phyloP scores from a whole-genome alignment of 2,113 vertebrate genomes.

The Phrynosoma platyrhinos region DNA sequence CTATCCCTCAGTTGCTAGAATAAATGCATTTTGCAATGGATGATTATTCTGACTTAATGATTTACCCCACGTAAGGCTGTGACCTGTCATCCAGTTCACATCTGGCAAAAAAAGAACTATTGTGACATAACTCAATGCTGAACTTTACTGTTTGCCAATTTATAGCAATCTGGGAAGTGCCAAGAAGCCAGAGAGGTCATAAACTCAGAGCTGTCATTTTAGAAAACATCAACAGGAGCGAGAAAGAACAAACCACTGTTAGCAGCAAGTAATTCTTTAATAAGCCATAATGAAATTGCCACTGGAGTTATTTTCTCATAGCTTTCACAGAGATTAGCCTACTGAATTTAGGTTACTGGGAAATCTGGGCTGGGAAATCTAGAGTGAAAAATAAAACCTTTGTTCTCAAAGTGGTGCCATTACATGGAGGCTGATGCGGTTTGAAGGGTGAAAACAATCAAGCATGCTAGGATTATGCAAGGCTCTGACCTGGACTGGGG shows the following conservation, averaged over 20 bases:
- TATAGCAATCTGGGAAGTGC: constrained; percentile 43
- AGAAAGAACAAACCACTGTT: constrained; percentile 55
- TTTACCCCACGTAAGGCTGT: too few species aligned
- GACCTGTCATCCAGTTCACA: too few species aligned
- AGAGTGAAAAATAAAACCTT: not conserved
- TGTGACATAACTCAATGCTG: too few species aligned
- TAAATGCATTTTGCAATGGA: too few species aligned
- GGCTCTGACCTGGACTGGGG: too few species aligned
- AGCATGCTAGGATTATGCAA: not conserved
- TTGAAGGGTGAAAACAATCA: not conserved
- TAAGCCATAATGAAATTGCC: constrained; percentile 25
- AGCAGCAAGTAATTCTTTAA: constrained; percentile 50
- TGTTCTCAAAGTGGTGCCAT: not conserved
- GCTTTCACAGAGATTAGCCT: not conserved
- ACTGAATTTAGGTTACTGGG: not conserved
- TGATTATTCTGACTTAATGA: too few species aligned
- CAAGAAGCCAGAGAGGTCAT: constrained; percentile 58
- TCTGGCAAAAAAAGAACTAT: too few species aligned
- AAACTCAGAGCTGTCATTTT: constrained; percentile 59
- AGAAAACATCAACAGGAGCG: constrained; percentile 60
- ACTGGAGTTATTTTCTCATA: not conserved
- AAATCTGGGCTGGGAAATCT: not conserved
- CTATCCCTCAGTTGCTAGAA: too few species aligned
- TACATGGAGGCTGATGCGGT: not conserved
- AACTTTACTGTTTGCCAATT: too few species aligned